Percentiles rank a stretch among this genome's conserved stretches.
phyloP scores from a whole-genome alignment of 2,888 invertebrate species.

The Sepiola atlantica region DNA sequence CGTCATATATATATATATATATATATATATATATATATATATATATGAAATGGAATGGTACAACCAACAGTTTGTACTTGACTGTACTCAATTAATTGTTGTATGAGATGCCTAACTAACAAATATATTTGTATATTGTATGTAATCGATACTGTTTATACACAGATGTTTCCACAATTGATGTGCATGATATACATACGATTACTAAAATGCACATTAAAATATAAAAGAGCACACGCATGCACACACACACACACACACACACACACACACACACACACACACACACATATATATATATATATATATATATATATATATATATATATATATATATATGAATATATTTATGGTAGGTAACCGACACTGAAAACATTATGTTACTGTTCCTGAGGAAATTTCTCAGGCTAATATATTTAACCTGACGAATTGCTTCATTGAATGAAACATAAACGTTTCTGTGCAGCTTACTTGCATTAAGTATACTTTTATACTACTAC shows the following conservation, averaged over 20 bases:
- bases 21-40: not conserved
- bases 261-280: not conserved
- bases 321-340: not conserved
- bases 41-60: not conserved
- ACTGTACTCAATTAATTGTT: slow-evolving; percentile 15
- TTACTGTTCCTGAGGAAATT: too few relatives aligned
- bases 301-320: not conserved
- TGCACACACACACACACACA: not conserved
- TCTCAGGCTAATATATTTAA: too few relatives aligned
- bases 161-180: not conserved
- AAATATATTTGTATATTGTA: not conserved
- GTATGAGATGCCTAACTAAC: not conserved
- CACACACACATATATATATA: not conserved
- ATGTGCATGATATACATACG: not conserved
- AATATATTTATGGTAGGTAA: not conserved
- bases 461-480: too few relatives aligned
- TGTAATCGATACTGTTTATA: slow-evolving; percentile 4
- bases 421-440: too few relatives aligned
- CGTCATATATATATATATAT: not conserved
- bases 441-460: too few relatives aligned
- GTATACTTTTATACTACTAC: too few relatives aligned
- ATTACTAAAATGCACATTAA: not conserved
- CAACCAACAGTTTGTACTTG: not conserved
- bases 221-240: too few relatives aligned
- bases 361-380: too few relatives aligned